Evolutionary conservation across 1,140 invertebrate species (phyloP), one percentile per base, ranked within the genome.

Genomic region (Aphidius ervi): DNA sequence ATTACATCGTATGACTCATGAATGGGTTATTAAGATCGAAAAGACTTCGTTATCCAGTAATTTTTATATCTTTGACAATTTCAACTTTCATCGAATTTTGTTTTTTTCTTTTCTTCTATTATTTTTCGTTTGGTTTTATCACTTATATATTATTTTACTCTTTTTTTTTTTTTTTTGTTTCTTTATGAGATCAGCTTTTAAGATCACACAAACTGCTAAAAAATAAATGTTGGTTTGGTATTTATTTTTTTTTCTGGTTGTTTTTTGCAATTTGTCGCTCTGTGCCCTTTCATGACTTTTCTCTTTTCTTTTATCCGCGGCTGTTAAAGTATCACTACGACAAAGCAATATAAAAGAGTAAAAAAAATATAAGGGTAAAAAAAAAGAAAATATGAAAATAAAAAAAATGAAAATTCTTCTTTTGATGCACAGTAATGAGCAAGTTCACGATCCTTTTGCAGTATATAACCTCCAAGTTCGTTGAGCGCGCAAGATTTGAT

Each of bases 381-480:
- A 9, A 55, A 47, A 43, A 45, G 7, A 58, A 62, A 55, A 65
- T 42, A 58, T 58, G 42, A 39, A 58, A 42, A 20, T 57, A 60
- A 59, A 53, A 47, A 57, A 54, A 52, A 58, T 46, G 53, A 60
- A 56, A 57, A 23, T 47, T 43, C 69, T 74, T 75, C 76, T 77
- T 74, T 71, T 41, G 40, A 76, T 74, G 70, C 62, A 61, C 63
- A 66, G 71, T 79, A 79, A 79, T 73, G 77, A 80, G 75, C 70
- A 52, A 56, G 55, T 61, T 53, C 59, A 66, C 65, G 70, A 70
- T 77, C 71, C 72, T 77, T 77, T 77, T 71, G 73, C 23, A 74
- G 73, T 68, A 74, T 70, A 62, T 64, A 73, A 16, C 49, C 49
- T 66, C 46, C 66, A 68, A 57, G 60, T 59, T 63, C 63, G 62